Base-by-base conservation (phyloP, 1,140 invertebrate genomes). In the Aphelinus certus region DNA sequence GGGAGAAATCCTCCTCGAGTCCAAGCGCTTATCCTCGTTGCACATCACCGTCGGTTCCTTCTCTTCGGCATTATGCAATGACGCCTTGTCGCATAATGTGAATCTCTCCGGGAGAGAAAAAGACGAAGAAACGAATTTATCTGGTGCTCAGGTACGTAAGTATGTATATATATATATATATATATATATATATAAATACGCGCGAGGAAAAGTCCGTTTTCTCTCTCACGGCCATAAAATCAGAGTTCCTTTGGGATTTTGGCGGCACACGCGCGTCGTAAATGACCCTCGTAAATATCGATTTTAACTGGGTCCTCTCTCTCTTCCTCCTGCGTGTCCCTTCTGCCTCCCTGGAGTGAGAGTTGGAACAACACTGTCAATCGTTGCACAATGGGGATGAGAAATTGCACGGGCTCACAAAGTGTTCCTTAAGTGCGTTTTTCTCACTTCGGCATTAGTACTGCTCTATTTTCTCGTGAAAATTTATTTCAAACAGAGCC, bases 231-330 rank as follows among this genome's bases (percentile, higher is more conserved):
- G 65, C 51, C 47, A 61, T 73, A 57, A 67, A 73, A 73, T 42
- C n/a, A 3, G 56, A n/a, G 57, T 49, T 49, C 26, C 46, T 43
- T 49, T 5, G 43, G 55, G 55, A 55, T 9, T 43, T 42, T 26
- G 48, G 55, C 62, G 47, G 63, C 64, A 64, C 57, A 57, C 64
- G 51, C 49, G 7, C 53, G 45, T 70, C 67, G 55, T 75, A 75
- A 75, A 75, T 47, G 73, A 71, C 73, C 67, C 73, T 75, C 61
- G 67, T 75, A 75, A 75, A 75, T 75, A 75, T 75, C 67, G 58
- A 75, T 75, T 69, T 69, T 70, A 65, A 60, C 67, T 47, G 55
- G 58, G 53, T 42, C 53, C 42, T 51, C 43, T 56, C 3, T 49
- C 47, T 48, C 46, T 49, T 65, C 62, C 9, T 64, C 53, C 45